Base-by-base conservation (phyloP, 2,797 vertebrate genomes). In the Aldrovandia affinis region DNA sequence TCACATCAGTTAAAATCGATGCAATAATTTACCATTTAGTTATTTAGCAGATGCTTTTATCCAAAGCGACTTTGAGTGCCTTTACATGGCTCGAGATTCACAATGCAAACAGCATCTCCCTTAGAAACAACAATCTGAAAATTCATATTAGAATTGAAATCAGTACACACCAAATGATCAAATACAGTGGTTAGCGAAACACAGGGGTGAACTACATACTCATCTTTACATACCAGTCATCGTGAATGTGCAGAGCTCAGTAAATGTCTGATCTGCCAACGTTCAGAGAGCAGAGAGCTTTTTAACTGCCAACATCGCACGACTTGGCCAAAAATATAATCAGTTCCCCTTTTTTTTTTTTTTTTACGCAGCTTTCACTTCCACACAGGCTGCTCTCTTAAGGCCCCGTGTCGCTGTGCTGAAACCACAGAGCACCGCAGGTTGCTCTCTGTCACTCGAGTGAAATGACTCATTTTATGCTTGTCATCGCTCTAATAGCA, bases 171-270 rank as follows among this genome's bases (percentile, higher is more conserved):
- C 28, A 70, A 20, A 73, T 42, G 22, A 73, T 7, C 33, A 70
- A 8, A 28, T 36, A 3, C 18, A 15, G 14, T 57, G 55, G 55
- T 57, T 15, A 57, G 20, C 6, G 3, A 73, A 77, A n/a, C 39
- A 44, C 22, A 42, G 73, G 22, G 18, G 68, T 73, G 68, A 73
- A 8, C 36, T 12, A 6, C 18, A 39, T 18, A 44, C 22, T 5
- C 25, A 33, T 84, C 42, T 20, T 6, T 30, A 80, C 83, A 81
- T 70, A 84, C 83, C 83, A 20, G 42, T 5, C 0, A 12, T 6
- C 47, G n/a, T 12, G 9, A 81, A 30, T 20, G 36, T 54, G 39
- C 63, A 81, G 63, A 77, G 25, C 78, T 81, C 63, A 81, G 36
- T 52, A 42, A 47, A 81, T 83, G 8, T 80, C 33, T 55, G 68